These are phyloP conservation scores for Dasysyrphus tricinctus DNA, from an alignment of 2,888 invertebrate genomes.

Conservation along the genomic window DNA sequence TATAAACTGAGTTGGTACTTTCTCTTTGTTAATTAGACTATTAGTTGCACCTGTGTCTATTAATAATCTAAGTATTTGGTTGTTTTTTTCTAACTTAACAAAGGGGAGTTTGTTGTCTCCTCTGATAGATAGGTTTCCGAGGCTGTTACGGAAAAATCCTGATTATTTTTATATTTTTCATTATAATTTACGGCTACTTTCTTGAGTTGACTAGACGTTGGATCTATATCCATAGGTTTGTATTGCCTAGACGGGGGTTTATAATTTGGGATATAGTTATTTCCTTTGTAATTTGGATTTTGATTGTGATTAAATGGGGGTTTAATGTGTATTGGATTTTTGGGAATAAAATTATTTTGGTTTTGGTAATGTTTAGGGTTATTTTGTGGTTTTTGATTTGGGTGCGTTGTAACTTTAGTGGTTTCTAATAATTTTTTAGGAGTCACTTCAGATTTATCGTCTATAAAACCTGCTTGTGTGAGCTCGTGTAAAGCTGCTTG, in stretches of 20 bases:
- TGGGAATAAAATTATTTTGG: background rate
- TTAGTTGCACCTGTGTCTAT: too few relatives aligned
- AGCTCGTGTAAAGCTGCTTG: conserved; percentile 6
- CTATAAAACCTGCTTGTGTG: conserved; percentile 7
- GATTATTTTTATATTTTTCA: conserved; percentile 7
- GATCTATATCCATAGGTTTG: conserved; percentile 11
- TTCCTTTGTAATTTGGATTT: background rate
- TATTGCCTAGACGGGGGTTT: conserved; percentile 1
- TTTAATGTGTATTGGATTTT: background rate
- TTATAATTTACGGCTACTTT: background rate
- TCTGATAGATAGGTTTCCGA: conserved; percentile 8
- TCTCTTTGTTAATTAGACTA: too few relatives aligned
- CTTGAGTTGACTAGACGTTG: background rate
- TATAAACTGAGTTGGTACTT: too few relatives aligned
- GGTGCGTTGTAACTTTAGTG: too few relatives aligned
- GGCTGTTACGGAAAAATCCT: conserved; percentile 14
- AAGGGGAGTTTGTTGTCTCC: conserved; percentile 28
- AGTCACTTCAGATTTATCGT: background rate
- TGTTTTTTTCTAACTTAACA: background rate
- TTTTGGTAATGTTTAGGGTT: background rate
- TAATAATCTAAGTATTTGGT: background rate
- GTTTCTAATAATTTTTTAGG: too few relatives aligned
- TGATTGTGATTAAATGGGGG: background rate
- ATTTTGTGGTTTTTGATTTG: too few relatives aligned
- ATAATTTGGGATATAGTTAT: background rate